Evolutionary conservation across 2,113 vertebrate species (phyloP).

Genomic region (Synodontis membranacea): DNA sequence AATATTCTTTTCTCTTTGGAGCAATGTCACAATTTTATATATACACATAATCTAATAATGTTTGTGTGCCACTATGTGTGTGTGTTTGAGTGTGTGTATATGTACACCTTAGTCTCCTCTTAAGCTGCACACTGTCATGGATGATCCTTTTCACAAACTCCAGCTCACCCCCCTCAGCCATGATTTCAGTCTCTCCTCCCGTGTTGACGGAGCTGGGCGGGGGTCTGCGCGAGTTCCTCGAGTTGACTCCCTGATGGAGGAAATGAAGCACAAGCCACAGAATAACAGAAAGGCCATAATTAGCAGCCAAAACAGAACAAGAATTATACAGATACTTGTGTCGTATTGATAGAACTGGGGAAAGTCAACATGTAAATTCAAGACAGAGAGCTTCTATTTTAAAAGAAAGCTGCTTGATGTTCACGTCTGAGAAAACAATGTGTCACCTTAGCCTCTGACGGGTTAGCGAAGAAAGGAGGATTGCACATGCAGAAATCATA

Average conservation of each 20-base stretch:
- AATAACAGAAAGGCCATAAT: conserved; percentile 47
- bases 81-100: background rate
- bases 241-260: conserved; percentile 87
- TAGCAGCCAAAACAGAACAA: background rate
- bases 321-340: background rate
- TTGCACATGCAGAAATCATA: conserved; percentile 99
- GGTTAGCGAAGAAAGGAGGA: conserved; percentile 97
- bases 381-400: background rate
- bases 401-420: background rate
- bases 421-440: background rate
- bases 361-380: background rate
- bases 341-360: background rate
- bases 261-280: background rate
- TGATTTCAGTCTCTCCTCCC: conserved; percentile 97
- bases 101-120: conserved; percentile 87
- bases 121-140: conserved; percentile 97
- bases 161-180: conserved; percentile 97
- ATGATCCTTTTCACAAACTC: conserved; percentile 99
- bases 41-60: background rate
- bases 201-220: conserved; percentile 98
- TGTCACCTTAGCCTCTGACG: conserved; percentile 90
- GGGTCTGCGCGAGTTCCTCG: conserved; percentile 90
- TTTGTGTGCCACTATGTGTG: background rate
- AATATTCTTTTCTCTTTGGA: background rate
- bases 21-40: background rate